phyloP scores from a whole-genome alignment of 2,888 invertebrate species.

The Teleogryllus oceanicus region DNA sequence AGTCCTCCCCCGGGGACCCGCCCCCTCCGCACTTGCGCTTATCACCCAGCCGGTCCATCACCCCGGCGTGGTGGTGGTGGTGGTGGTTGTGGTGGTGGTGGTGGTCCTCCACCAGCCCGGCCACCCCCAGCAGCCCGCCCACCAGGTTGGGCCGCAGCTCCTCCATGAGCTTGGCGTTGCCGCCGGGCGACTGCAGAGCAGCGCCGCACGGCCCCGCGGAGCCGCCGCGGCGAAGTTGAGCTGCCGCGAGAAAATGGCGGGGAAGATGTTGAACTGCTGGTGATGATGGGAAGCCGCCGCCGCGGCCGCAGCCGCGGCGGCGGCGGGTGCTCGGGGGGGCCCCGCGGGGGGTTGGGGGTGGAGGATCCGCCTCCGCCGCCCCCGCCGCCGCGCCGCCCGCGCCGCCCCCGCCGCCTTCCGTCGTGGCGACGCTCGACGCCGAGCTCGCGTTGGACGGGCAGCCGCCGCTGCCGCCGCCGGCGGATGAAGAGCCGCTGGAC shows the following conservation, averaged over 20 bases:
- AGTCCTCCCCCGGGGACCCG: constrained; percentile 79
- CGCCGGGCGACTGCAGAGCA: constrained; percentile 28
- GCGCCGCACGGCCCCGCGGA: constrained; percentile 34
- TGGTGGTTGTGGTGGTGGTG: constrained; percentile 53
- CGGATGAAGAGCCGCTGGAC: constrained; percentile 30
- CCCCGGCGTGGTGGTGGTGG: constrained; percentile 37
- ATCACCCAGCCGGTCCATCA: constrained; percentile 30
- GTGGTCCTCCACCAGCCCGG: constrained; percentile 76
- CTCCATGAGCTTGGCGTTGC: constrained; percentile 59
- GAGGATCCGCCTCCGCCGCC: constrained; percentile 31
- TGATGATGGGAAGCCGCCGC: constrained; percentile 50
- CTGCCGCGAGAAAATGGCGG: constrained; percentile 85
- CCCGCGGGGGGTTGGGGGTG: background rate
- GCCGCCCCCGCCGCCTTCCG: background rate
- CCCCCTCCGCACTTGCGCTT: constrained; percentile 43
- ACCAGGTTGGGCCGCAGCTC: constrained; percentile 79
- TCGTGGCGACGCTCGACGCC: constrained; percentile 44
- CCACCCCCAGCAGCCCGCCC: constrained; percentile 72
- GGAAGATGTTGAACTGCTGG: constrained; percentile 88
- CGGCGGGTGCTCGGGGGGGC: constrained; percentile 35
- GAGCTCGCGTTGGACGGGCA: constrained; percentile 48
- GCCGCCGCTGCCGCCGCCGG: constrained; percentile 48
- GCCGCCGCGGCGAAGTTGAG: constrained; percentile 71
- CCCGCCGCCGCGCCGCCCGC: constrained; percentile 42
- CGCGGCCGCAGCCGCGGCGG: constrained; percentile 37